Evolutionary conservation across 2,797 vertebrate species (phyloP), one percentile per base, ranked within the genome.

Genomic region (Toxotes lorentzi): DNA sequence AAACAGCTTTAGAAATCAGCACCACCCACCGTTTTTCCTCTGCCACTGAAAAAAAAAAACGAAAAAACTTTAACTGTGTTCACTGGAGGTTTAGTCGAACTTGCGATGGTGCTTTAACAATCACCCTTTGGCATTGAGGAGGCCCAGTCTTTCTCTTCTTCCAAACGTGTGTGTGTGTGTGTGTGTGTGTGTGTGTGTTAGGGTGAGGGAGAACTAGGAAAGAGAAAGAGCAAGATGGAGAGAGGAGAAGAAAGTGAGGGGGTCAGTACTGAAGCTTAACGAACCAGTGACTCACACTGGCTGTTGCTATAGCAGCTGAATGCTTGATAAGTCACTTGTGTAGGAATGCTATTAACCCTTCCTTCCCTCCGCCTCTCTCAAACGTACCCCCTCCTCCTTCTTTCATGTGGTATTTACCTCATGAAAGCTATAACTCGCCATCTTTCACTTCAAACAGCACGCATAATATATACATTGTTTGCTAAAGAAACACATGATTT

Each of bases 261-360:
- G 71, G 35, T 86, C 72, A 84, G 54, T 41, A 4, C 58, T 61
- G 68, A 79, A 76, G 74, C 48, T 81, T 70, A 73, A 84, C 45
- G 13, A 79, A 75, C 57, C 71, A 78, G 48, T 86, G 73, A 76
- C 59, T 88, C 88, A 85, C 56, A 24, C 34, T 43, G 73, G 71
- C 57, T 70, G 87, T 82, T 86, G 73, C 79, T 62, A 87, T 81
- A 68, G 70, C 51, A 75, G 73, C 73, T 76, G 74, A 81, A 87
- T 74, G 73, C 70, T 83, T 81, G 81, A 84, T 84, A 83, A 76
- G 74, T 86, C 70, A 78, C 38, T 66, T 60, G 57, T 69, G 51
- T 65, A 16, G 53, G 47, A 86, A 81, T 47, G 34, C 12, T 47
- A 30, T 73, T 62, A 74, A 79, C 47, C 56, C 40, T 57, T 81